A percentile compares a stretch with the other conserved stretches of the same genome.
These are phyloP conservation scores for Drosophila rellima DNA, from an alignment of 2,888 invertebrate species.

Conservation along the genomic window DNA sequence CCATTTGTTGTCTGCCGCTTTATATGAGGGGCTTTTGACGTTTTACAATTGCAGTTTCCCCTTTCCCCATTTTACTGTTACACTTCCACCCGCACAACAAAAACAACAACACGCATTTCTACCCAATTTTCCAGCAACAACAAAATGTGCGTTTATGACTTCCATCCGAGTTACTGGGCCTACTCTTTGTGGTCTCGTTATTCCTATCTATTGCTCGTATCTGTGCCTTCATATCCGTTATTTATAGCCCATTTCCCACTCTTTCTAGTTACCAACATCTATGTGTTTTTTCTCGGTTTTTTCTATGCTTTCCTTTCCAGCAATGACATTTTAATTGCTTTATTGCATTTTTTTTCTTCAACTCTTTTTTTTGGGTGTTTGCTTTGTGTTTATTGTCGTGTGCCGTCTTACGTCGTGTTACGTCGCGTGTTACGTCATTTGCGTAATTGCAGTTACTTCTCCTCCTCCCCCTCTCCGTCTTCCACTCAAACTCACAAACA, in stretches of 20 bases:
- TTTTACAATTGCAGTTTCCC: slow-evolving; percentile 27
- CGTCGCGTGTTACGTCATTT: slow-evolving; percentile 72
- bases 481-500: background rate
- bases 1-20: slow-evolving; percentile 43
- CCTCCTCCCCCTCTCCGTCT: slow-evolving; percentile 20
- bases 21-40: slow-evolving; percentile 30
- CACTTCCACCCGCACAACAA: slow-evolving; percentile 9
- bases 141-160: slow-evolving; percentile 44
- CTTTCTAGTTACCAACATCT: slow-evolving; percentile 15
- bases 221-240: slow-evolving; percentile 76
- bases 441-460: slow-evolving; percentile 69
- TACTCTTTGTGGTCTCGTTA: slow-evolving; percentile 52
- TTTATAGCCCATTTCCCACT: slow-evolving; percentile 72
- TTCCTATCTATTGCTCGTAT: slow-evolving; percentile 41
- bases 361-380: slow-evolving; percentile 20
- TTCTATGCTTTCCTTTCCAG: slow-evolving; percentile 38
- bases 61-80: background rate
- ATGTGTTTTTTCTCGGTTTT: slow-evolving; percentile 20
- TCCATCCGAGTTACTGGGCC: slow-evolving; percentile 42
- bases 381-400: slow-evolving; percentile 69
- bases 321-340: slow-evolving; percentile 83
- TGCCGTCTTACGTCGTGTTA: slow-evolving; percentile 53
- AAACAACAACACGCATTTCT: slow-evolving; percentile 1
- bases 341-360: slow-evolving; percentile 61
- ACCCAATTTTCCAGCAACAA: slow-evolving; percentile 8